Percentiles rank a stretch among this genome's conserved stretches.
Conservation (phyloP, 2,888 invertebrate species). For the Micoletzkya japonica region DNA sequence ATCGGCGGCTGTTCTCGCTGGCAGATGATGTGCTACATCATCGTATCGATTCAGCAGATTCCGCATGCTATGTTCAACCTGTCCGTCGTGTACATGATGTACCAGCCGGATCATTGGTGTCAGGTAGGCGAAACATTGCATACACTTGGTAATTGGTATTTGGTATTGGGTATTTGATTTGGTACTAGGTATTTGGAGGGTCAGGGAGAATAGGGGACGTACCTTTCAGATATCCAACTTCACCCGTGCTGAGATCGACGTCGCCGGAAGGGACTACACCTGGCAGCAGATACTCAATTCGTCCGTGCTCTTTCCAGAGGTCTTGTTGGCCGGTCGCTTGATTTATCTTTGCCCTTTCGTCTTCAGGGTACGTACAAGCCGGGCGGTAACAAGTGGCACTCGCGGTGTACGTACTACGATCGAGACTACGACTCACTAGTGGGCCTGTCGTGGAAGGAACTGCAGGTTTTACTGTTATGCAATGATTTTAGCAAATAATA, state of each 20-base stretch:
- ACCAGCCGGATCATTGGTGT: constrained; percentile 63
- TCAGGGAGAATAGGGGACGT: background rate
- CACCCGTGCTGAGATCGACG: constrained; percentile 48
- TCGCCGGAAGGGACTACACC: constrained; percentile 48
- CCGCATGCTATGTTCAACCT: constrained; percentile 64
- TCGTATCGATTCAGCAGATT: constrained; percentile 61
- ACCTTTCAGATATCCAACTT: constrained; percentile 51
- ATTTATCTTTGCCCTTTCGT: background rate
- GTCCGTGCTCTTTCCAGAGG: constrained; percentile 51
- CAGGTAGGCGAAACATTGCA: constrained; percentile 33
- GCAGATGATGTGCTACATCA: constrained; percentile 61
- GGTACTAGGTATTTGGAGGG: no score
- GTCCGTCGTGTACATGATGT: constrained; percentile 63
- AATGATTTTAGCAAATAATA: no score
- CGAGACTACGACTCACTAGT: constrained; percentile 10
- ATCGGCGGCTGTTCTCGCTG: constrained; percentile 63
- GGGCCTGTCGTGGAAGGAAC: background rate
- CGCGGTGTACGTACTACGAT: constrained; percentile 45
- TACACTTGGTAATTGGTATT: background rate
- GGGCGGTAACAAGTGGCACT: constrained; percentile 41
- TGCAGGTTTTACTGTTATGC: background rate
- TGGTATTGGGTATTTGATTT: background rate
- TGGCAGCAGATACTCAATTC: constrained; percentile 59
- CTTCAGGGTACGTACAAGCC: constrained; percentile 41
- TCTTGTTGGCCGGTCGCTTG: constrained; percentile 9